Evolutionary conservation across 2,888 invertebrate species (phyloP), one percentile per base, ranked within the genome.

Genomic region (Acrobasis consociella): DNA sequence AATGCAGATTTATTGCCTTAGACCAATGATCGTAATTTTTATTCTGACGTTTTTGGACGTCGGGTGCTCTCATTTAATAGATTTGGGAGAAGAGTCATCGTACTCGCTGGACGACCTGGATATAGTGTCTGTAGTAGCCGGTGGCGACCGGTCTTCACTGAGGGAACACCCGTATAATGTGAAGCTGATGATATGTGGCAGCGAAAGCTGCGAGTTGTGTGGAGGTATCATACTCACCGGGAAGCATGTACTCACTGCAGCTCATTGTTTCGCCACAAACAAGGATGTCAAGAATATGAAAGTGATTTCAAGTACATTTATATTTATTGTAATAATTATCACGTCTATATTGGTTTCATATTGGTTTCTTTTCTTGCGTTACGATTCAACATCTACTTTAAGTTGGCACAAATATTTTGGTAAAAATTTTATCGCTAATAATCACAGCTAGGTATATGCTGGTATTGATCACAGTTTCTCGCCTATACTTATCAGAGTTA

Each of bases 181-280:
- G 13, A 76, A 78, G 62, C 74, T 83, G 53, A 71, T 78, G 22
- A 83, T 7, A 31, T 31, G 82, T 62, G 64, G 52, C 5, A 78
- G 76, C 1, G 73, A 74, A 0, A 63, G 52, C 5, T 78, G 76
- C 1, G 73, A 74, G 0, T 63, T 82, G 9, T 83, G 82, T 49
- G 73, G 77, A 5, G 82, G 79, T 0, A 67, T 67, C 1, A 80
- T 82, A 22, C 63, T 83, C 38, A 75, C 77, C 5, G 72, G 64
- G 15, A 78, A 76, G 65, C 71, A 68, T 9, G 75, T 81, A 1
- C 51, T 83, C n/a, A 81, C 82, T 3, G 81, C 80, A 3, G 82
- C 79, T 0, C 83, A 83, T 67, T 83, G 83, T 49, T 81, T 83
- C 49, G 77, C 77, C 60, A 65, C 69, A 15, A 81, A 78, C 58